Evolutionary conservation across 2,888 invertebrate genomes (phyloP), one percentile per base, ranked within the genome.

Genomic region (Silvanus unidentatus): DNA sequence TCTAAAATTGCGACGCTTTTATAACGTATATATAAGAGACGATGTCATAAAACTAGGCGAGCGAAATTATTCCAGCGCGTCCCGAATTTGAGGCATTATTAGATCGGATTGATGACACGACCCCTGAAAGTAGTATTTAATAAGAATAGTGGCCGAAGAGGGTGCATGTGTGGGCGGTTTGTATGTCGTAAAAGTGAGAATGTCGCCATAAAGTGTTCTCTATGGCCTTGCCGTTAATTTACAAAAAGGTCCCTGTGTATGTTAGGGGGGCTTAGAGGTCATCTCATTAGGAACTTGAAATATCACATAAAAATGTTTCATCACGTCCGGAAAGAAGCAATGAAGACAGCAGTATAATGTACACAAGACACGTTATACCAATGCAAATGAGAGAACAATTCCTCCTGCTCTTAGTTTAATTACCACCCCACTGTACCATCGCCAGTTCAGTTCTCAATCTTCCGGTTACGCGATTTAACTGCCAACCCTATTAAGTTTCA

Each of bases 261-360:
- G n/a, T n/a, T n/a, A n/a, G 8, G 22, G n/a, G 4, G 29, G 38
- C 52, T 35, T 22, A 49, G 45, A 54, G 59, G 59, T 60, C 59
- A 57, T 57, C 57, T 57, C 59, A 61, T 63, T 62, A 63, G 57
- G 53, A 55, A 53, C 48, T 55, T 52, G 50, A 55, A 60, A 61
- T 60, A 57, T 61, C 57, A 44, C 60, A 62, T 62, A 62, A 64
- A 62, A 60, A 62, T 60, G 62, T 62, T 59, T 52, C 59, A 59
- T 59, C 63, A 61, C 61, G 60, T 61, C 54, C 52, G 46, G 52
- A 45, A 40, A 5, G 32, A 13, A 42, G 49, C 49, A 40, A 49
- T 48, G 45, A 50, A 52, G 48, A 55, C 48, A 49, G 45, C 49
- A 49, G 42, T 43, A 11, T 12, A 22, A 22, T 32, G 32, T 32